phyloP scores from a whole-genome alignment of 2,888 invertebrate genomes.

The Piscicola geometra region DNA sequence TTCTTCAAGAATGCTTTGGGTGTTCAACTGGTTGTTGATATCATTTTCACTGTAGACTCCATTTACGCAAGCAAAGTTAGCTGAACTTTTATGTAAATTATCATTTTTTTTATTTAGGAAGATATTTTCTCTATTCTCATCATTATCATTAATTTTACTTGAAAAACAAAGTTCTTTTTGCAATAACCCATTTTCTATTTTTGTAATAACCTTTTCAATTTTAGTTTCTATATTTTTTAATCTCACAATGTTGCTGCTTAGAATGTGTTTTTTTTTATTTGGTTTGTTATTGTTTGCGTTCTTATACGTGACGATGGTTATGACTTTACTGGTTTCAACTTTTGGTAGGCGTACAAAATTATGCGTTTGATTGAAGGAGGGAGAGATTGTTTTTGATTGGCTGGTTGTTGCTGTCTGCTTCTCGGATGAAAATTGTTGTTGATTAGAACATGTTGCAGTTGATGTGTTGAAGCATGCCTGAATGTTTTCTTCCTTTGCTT shows the following conservation, averaged over 20 bases:
- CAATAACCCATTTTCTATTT: not conserved
- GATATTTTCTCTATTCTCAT: too few species aligned
- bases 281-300: not conserved
- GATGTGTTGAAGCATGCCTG: not conserved
- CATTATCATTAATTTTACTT: too few species aligned
- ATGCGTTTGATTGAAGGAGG: not conserved
- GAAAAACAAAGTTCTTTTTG: too few species aligned
- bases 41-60: too few species aligned
- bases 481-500: too few species aligned
- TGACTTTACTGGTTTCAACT: conserved; percentile 11
- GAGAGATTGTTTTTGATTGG: not conserved
- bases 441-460: not conserved
- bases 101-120: too few species aligned
- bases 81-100: too few species aligned
- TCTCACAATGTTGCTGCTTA: not conserved
- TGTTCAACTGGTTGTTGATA: too few species aligned
- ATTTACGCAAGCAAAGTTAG: too few species aligned
- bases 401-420: not conserved
- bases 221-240: not conserved
- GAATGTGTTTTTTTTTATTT: not conserved
- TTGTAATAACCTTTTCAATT: conserved; percentile 4
- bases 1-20: too few species aligned
- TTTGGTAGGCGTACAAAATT: not conserved
- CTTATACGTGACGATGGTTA: not conserved
- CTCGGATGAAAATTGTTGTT: not conserved